Conservation (phyloP, 2,888 invertebrate genomes). For the Eristalis pertinax region DNA sequence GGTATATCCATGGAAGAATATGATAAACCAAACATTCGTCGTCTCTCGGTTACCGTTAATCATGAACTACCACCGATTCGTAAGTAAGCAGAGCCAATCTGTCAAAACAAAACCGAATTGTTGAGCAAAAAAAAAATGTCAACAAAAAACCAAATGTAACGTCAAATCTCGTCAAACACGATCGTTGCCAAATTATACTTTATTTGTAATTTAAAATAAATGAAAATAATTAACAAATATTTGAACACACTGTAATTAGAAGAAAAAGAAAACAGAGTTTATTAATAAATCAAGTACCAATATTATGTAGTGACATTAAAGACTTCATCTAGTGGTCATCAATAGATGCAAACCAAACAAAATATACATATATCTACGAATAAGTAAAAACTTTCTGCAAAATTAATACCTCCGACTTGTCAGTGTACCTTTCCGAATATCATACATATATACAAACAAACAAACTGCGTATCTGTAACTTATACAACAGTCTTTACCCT, state of each 20-base stretch:
- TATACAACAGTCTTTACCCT: conserved; percentile 9
- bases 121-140: not conserved
- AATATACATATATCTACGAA: not conserved
- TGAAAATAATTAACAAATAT: conserved; percentile 29
- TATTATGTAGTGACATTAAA: conserved; percentile 25
- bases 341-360: not conserved
- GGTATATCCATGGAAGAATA: conserved; percentile 92
- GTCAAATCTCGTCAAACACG: conserved; percentile 10
- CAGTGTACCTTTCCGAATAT: conserved; percentile 32
- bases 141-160: conserved; percentile 4
- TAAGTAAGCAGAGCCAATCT: conserved; percentile 68
- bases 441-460: not conserved
- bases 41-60: conserved; percentile 85
- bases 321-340: conserved; percentile 20
- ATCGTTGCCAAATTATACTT: conserved; percentile 51
- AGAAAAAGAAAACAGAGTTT: not conserved
- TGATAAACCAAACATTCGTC: conserved; percentile 89
- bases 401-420: conserved; percentile 49
- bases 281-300: conserved; percentile 34
- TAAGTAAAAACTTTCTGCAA: conserved; percentile 19
- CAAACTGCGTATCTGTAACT: not conserved
- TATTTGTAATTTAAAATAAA: conserved; percentile 36
- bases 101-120: too few species aligned
- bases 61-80: conserved; percentile 85
- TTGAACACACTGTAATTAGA: not conserved